These are phyloP conservation scores for Drosophila cognata DNA, from an alignment of 2,888 invertebrate species.

Conservation along the genomic window DNA sequence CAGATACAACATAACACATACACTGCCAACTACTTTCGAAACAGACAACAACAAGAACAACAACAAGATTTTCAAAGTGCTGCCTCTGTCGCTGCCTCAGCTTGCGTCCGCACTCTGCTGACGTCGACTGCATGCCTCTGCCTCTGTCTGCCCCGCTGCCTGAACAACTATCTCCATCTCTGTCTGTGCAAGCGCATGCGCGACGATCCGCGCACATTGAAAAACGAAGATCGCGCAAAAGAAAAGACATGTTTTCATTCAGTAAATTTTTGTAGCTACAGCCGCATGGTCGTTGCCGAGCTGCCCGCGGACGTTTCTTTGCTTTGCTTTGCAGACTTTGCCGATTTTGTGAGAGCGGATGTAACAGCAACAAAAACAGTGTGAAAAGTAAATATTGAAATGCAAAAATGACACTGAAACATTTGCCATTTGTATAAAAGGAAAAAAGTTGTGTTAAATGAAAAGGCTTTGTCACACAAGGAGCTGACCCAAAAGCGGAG, in stretches of 20 bases:
- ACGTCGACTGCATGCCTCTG: constrained; percentile 20
- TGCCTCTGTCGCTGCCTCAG: constrained; percentile 19
- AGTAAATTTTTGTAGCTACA: constrained; percentile 80
- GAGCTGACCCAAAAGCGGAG: constrained; percentile 40
- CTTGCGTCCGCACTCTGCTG: constrained; percentile 14
- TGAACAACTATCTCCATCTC: constrained; percentile 29
- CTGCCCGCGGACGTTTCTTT: constrained; percentile 41
- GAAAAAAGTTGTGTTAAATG: constrained; percentile 23
- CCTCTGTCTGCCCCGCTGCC: constrained; percentile 7
- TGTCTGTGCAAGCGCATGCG: constrained; percentile 43
- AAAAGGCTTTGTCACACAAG: constrained; percentile 45
- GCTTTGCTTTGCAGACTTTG: constrained; percentile 17
- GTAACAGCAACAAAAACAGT: constrained; percentile 51
- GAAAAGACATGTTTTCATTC: constrained; percentile 83
- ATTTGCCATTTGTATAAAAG: constrained; percentile 25
- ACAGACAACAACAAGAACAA: constrained; percentile 37
- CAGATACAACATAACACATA: constrained; percentile 24
- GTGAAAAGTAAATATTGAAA: constrained; percentile 63
- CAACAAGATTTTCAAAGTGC: constrained; percentile 24
- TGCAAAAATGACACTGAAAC: constrained; percentile 34
- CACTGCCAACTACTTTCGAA: constrained; percentile 54
- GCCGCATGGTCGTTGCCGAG: constrained; percentile 69
- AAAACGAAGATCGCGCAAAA: constrained; percentile 78
- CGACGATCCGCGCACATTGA: constrained; percentile 34
- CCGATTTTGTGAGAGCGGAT: constrained; percentile 44